These are phyloP conservation scores for Aurelia aurita DNA, from an alignment of 30 jellyfish, hydroid and myxozoan genomes.

Conservation along the genomic window DNA sequence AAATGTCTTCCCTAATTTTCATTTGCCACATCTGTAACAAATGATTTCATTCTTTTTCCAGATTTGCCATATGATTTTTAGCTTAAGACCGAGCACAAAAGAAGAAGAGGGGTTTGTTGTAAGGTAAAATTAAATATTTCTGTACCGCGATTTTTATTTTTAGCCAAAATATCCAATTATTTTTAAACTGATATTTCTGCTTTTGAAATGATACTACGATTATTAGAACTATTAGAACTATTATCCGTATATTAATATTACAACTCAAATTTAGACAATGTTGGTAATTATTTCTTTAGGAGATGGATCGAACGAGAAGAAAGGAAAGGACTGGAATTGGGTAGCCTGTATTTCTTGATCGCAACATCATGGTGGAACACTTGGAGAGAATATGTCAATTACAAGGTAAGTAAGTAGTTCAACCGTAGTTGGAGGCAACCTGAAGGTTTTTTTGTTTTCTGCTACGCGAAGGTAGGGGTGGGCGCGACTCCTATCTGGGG, in stretches of 20 bases:
- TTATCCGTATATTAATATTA: no score
- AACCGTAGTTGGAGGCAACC: no score
- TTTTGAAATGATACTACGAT: no score
- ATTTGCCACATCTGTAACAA: no score
- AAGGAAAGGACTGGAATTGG: conserved; percentile 63
- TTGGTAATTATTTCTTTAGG: conserved; percentile 23
- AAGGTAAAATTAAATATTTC: conserved; percentile 32
- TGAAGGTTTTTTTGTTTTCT: no score
- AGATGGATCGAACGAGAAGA: conserved; percentile 88
- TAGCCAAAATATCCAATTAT: background rate
- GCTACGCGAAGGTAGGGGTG: no score
- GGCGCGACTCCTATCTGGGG: no score
- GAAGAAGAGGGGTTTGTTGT: conserved; percentile 86
- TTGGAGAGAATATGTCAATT: conserved; percentile 75
- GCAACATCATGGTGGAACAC: conserved; percentile 93
- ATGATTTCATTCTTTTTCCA: background rate
- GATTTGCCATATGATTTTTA: conserved; percentile 90
- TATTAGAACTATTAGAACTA: no score
- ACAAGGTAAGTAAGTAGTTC: conserved; percentile 78
- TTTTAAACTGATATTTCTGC: no score
- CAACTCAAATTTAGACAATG: background rate
- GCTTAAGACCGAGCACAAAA: conserved; percentile 72
- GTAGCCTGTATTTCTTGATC: conserved; percentile 74
- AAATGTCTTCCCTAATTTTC: no score
- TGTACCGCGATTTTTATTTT: background rate